Conservation (phyloP, 2,113 vertebrate genomes). For the Chloroceryle aenea region DNA sequence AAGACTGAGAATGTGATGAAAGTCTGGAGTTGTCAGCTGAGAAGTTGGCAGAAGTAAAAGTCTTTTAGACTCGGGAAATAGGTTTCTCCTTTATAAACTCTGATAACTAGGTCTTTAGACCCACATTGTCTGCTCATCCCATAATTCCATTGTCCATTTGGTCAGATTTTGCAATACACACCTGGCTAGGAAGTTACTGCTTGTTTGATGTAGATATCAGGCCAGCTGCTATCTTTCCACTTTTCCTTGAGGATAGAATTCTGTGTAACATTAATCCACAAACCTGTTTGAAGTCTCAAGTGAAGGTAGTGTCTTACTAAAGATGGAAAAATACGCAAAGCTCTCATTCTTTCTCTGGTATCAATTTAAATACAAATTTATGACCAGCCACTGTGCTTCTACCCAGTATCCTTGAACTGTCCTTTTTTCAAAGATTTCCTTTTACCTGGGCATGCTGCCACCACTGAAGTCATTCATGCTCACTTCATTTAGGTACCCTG, state of each 20-base stretch:
- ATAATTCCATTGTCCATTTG: neutral
- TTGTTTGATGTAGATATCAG: neutral
- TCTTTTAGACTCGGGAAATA: neutral
- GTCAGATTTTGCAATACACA: neutral
- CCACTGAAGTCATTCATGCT: neutral
- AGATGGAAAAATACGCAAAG: neutral
- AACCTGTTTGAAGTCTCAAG: neutral
- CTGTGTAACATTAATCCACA: neutral
- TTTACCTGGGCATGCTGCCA: neutral
- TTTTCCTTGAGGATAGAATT: neutral
- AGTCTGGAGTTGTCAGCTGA: neutral
- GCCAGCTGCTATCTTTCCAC: neutral
- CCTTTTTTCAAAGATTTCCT: neutral
- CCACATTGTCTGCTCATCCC: neutral
- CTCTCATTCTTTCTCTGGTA: neutral
- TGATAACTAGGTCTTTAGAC: neutral
- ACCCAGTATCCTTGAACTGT: neutral
- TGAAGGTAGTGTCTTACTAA: neutral
- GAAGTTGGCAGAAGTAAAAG: neutral
- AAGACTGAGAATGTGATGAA: neutral
- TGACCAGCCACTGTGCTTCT: neutral
- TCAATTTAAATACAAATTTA: neutral
- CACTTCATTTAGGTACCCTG: neutral
- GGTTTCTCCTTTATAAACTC: neutral
- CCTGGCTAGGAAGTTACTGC: neutral